Evolutionary conservation across 1,140 invertebrate species (phyloP).

Genomic region (Leptestheria dahalacensis): DNA sequence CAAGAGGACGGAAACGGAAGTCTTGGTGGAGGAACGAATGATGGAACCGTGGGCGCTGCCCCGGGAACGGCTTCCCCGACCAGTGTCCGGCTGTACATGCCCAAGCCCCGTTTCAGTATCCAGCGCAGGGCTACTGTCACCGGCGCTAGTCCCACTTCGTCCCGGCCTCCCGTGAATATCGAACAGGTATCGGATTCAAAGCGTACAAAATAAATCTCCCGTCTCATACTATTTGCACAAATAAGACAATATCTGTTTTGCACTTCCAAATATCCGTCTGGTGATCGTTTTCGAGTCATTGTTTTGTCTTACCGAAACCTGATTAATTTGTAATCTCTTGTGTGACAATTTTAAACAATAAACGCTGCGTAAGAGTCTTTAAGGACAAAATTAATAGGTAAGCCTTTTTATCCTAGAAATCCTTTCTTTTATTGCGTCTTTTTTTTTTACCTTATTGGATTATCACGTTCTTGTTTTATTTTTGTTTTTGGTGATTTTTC

Average conservation of each 20-base stretch:
- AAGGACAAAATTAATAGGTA: too few relatives aligned
- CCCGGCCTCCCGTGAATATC: constrained; percentile 43
- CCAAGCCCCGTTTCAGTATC: constrained; percentile 52
- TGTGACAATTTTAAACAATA: not conserved
- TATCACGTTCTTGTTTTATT: not conserved
- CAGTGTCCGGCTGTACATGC: constrained; percentile 45
- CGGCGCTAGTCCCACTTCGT: constrained; percentile 55
- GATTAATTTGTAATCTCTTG: not conserved
- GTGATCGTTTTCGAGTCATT: not conserved
- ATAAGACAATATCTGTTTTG: not conserved
- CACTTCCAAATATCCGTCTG: not conserved
- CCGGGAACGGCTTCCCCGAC: constrained; percentile 24
- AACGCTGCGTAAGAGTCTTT: not conserved
- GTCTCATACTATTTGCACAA: not conserved
- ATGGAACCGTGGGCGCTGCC: not conserved
- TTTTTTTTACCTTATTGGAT: too few relatives aligned
- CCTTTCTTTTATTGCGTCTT: too few relatives aligned
- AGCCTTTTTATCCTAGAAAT: too few relatives aligned
- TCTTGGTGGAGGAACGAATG: not conserved
- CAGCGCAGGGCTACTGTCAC: constrained; percentile 75
- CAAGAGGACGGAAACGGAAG: not conserved
- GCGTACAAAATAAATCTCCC: not conserved
- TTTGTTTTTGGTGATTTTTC: constrained; percentile 22
- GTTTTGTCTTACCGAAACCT: not conserved
- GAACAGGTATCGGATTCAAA: constrained; percentile 36